Percentiles rank a stretch among this genome's conserved stretches.
These are phyloP conservation scores for Criorhina ranunculi DNA, from an alignment of 2,888 invertebrate genomes.

Conservation along the genomic window DNA sequence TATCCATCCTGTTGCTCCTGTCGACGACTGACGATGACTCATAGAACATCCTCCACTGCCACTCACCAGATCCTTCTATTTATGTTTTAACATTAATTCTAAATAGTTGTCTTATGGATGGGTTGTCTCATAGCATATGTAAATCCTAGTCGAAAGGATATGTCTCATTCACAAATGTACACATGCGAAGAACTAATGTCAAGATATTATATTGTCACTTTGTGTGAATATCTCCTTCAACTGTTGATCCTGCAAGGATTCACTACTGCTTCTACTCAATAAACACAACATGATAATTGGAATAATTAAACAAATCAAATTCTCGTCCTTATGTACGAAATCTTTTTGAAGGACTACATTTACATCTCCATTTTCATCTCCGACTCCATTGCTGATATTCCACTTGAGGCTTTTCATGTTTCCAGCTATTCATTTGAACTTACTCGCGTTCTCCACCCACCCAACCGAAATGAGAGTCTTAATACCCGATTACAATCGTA, in stretches of 20 bases:
- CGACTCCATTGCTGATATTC: too few relatives aligned
- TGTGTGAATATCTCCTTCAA: conserved; percentile 25
- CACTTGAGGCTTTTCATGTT: background rate
- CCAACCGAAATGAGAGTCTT: conserved; percentile 49
- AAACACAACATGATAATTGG: conserved; percentile 45
- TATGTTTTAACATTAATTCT: conserved; percentile 63
- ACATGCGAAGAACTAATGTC: conserved; percentile 8
- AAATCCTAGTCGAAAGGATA: conserved; percentile 36
- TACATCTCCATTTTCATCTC: background rate
- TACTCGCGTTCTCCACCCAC: conserved; percentile 2
- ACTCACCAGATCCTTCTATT: conserved; percentile 44
- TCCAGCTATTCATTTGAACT: background rate
- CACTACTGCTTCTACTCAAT: conserved; percentile 23
- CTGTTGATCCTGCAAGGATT: conserved; percentile 52
- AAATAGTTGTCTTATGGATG: conserved; percentile 57
- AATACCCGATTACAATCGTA: conserved; percentile 74
- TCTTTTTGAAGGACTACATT: background rate
- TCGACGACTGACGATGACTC: conserved; percentile 16
- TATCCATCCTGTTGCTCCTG: conserved; percentile 49
- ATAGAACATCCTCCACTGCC: conserved; percentile 17
- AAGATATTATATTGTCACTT: conserved; percentile 44
- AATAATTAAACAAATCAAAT: conserved; percentile 57
- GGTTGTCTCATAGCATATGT: conserved; percentile 22
- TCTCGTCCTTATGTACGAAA: conserved; percentile 8
- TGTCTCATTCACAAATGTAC: conserved; percentile 42